phyloP scores from a whole-genome alignment of 37 sponge, comb jelly and placozoan genomes.

The Beroe forskalii region DNA sequence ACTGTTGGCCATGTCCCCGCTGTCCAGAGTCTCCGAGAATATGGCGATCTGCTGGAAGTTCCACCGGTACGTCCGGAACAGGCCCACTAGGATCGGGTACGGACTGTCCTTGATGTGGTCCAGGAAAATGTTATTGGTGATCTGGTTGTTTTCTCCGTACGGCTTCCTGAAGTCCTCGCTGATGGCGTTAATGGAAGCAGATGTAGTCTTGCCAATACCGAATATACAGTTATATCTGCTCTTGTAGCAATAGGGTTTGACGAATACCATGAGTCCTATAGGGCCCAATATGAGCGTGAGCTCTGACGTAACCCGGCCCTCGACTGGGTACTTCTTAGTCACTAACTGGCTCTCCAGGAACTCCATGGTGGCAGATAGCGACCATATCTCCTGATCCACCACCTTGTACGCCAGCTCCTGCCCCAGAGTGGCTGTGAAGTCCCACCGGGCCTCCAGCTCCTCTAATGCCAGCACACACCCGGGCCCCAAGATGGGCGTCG shows the following conservation, averaged over 20 bases:
- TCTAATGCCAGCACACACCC: background rate
- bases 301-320: background rate
- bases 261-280: background rate
- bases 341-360: constrained; percentile 15
- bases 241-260: constrained; percentile 26
- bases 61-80: constrained; percentile 14
- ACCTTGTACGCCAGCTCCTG: constrained; percentile 18
- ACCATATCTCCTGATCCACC: background rate
- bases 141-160: background rate
- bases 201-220: constrained; percentile 8
- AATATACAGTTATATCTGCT: constrained; percentile 30
- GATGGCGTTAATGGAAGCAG: background rate
- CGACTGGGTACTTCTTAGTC: background rate
- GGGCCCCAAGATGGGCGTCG: background rate
- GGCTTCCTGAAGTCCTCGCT: background rate
- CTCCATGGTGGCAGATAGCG: background rate
- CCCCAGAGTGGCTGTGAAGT: background rate
- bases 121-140: constrained; percentile 25
- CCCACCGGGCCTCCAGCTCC: background rate
- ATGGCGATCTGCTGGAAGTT: constrained; percentile 8
- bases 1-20: background rate
- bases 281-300: constrained; percentile 36
- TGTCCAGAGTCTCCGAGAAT: background rate
- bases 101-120: constrained; percentile 20
- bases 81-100: background rate